These are phyloP conservation scores for Atherix ibis DNA, from an alignment of 2,888 invertebrate species.

Conservation along the genomic window DNA sequence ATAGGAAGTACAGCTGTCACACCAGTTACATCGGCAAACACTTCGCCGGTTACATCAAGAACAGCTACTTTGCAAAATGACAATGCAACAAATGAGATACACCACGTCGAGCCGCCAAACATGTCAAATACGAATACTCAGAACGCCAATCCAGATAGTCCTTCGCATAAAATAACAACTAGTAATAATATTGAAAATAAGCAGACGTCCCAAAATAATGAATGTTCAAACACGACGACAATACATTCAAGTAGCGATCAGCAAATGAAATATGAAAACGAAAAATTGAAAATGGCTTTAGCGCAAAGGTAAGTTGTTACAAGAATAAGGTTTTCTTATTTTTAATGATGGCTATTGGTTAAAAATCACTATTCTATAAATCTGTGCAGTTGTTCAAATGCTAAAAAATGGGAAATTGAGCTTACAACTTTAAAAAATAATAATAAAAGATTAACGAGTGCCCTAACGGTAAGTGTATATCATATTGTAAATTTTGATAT, in stretches of 20 bases:
- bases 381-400: slow-evolving; percentile 74
- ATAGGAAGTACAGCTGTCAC: slow-evolving; percentile 52
- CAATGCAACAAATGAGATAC: slow-evolving; percentile 31
- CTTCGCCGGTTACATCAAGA: slow-evolving; percentile 64
- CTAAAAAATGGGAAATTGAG: slow-evolving; percentile 98
- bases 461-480: slow-evolving; percentile 47
- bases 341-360: neutral
- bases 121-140: slow-evolving; percentile 39
- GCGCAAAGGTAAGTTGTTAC: slow-evolving; percentile 80
- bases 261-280: slow-evolving; percentile 94
- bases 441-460: slow-evolving; percentile 86
- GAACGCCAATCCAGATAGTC: slow-evolving; percentile 34
- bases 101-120: slow-evolving; percentile 38
- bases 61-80: slow-evolving; percentile 38
- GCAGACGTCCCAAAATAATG: slow-evolving; percentile 19
- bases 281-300: slow-evolving; percentile 83
- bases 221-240: slow-evolving; percentile 22
- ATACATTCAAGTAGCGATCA: slow-evolving; percentile 38
- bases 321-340: slow-evolving; percentile 1
- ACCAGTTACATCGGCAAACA: slow-evolving; percentile 75
- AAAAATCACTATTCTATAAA: slow-evolving; percentile 1
- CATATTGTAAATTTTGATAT: neutral
- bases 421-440: slow-evolving; percentile 90
- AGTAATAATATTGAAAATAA: slow-evolving; percentile 14
- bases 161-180: slow-evolving; percentile 28